These are phyloP conservation scores for Oceanites oceanicus DNA, from an alignment of 2,113 vertebrate genomes.

Conservation along the genomic window DNA sequence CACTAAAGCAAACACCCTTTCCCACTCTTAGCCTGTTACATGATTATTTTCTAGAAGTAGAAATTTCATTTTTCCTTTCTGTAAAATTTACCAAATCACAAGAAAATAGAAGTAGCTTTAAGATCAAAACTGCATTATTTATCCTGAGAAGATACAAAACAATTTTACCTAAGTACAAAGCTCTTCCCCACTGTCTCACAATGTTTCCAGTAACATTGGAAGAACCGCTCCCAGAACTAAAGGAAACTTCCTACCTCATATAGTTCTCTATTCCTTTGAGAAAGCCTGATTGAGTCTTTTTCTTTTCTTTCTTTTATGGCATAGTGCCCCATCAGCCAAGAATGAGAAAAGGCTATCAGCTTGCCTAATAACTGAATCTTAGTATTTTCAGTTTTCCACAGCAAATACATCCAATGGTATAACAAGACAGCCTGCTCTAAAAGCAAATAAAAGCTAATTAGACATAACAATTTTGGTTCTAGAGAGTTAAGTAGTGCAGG, in stretches of 20 bases:
- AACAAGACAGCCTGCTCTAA: background rate
- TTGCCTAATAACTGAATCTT: background rate
- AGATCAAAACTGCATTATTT: background rate
- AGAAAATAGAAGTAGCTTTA: background rate
- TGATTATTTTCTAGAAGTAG: background rate
- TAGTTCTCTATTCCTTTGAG: background rate
- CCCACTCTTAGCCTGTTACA: background rate
- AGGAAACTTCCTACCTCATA: background rate
- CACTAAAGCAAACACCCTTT: background rate
- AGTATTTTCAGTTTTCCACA: background rate
- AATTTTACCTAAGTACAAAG: background rate
- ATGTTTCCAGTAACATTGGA: background rate
- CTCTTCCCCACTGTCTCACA: background rate
- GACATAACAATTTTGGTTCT: background rate
- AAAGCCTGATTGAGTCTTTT: background rate
- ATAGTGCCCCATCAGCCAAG: background rate
- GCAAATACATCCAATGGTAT: background rate
- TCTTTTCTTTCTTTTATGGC: background rate
- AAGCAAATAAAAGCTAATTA: background rate
- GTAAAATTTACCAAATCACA: background rate
- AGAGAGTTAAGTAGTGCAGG: background rate
- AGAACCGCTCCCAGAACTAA: background rate
- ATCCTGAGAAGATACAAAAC: background rate
- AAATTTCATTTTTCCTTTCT: background rate
- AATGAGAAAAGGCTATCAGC: background rate